Evolutionary conservation across 2,888 invertebrate species (phyloP).

Genomic region (Drosophila monieri): DNA sequence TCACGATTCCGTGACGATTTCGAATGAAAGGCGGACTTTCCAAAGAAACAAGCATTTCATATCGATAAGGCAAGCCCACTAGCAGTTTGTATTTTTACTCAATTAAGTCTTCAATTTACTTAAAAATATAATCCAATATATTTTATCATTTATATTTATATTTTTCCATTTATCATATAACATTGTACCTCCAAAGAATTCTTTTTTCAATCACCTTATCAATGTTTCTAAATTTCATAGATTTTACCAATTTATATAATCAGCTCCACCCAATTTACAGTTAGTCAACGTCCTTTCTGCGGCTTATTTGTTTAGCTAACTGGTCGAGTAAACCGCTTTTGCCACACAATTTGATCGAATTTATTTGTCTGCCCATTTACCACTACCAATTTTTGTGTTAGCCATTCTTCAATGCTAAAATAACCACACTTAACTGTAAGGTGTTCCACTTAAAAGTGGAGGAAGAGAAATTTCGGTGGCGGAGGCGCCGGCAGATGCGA

Average conservation of each 20-base stretch:
- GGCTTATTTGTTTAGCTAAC: slow-evolving; percentile 49
- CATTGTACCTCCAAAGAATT: background rate
- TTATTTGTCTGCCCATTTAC: slow-evolving; percentile 68
- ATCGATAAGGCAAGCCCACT: slow-evolving; percentile 24
- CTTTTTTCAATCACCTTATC: slow-evolving; percentile 1
- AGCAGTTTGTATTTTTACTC: slow-evolving; percentile 2
- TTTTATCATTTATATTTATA: background rate
- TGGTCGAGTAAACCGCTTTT: slow-evolving; percentile 55
- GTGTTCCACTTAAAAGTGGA: slow-evolving; percentile 58
- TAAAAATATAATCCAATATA: too few species aligned
- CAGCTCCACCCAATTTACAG: slow-evolving; percentile 17
- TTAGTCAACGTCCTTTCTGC: slow-evolving; percentile 41
- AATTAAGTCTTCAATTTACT: background rate
- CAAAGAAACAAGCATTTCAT: slow-evolving; percentile 18
- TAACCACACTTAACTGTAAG: slow-evolving; percentile 62
- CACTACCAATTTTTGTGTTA: slow-evolving; percentile 59
- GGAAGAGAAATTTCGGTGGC: slow-evolving; percentile 10
- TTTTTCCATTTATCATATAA: background rate
- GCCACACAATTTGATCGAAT: slow-evolving; percentile 68
- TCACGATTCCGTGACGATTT: slow-evolving; percentile 52
- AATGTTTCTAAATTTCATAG: slow-evolving; percentile 7
- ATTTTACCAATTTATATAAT: slow-evolving; percentile 17
- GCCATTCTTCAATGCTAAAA: slow-evolving; percentile 40
- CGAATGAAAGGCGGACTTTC: slow-evolving; percentile 16
- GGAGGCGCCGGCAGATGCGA: background rate